Conservation (phyloP, 2,888 invertebrate species). For the Dolichopus griseipennis region DNA sequence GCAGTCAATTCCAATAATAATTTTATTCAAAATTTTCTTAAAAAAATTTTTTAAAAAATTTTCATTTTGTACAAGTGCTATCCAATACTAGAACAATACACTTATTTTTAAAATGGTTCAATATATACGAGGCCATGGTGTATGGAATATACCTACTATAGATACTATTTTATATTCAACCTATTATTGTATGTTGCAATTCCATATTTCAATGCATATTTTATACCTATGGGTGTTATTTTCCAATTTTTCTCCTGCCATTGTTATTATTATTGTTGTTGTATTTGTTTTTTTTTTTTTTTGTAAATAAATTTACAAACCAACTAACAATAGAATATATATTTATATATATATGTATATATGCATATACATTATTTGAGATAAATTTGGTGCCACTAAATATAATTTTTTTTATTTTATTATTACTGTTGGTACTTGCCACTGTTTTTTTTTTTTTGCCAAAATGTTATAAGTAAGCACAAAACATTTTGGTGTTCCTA, state of each 20-base stretch:
- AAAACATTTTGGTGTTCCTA: background rate
- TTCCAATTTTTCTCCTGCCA: background rate
- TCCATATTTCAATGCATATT: background rate
- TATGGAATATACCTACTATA: too few relatives aligned
- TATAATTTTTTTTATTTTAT: background rate
- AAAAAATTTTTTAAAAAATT: too few relatives aligned
- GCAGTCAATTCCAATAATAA: background rate
- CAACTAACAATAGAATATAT: background rate
- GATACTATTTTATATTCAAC: too few relatives aligned
- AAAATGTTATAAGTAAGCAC: background rate
- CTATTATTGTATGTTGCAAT: background rate
- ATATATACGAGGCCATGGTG: too few relatives aligned
- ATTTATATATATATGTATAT: too few relatives aligned
- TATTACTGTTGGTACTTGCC: background rate
- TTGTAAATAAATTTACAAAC: background rate
- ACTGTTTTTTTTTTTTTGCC: background rate
- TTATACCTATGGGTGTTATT: constrained; percentile 4
- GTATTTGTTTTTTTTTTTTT: background rate
- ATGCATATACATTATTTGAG: background rate
- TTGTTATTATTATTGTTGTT: too few relatives aligned
- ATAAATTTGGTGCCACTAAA: background rate
- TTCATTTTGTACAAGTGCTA: too few relatives aligned
- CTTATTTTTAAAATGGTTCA: background rate
- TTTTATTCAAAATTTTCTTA: too few relatives aligned
- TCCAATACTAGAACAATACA: background rate